Conservation (phyloP, 2,113 vertebrate species). For the Mus pahari region DNA sequence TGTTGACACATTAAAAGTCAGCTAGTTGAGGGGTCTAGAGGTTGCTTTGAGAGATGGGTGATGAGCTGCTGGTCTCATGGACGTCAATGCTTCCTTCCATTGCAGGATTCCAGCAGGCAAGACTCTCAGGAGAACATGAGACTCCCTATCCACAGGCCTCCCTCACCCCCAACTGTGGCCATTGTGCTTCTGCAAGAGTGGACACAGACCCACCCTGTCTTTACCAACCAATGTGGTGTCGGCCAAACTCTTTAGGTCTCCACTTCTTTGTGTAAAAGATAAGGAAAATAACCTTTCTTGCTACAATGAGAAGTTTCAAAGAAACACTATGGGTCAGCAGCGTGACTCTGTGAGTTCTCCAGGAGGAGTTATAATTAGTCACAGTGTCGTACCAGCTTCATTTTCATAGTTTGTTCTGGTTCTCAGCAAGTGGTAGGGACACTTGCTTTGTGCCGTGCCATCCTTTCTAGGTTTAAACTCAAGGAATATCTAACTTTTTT, state of each 20-base stretch:
- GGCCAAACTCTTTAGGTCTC: background rate
- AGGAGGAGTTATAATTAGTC: background rate
- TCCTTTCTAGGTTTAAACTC: background rate
- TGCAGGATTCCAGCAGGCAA: background rate
- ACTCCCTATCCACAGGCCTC: background rate
- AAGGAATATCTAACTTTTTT: slow-evolving; percentile 19
- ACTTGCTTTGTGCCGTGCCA: background rate
- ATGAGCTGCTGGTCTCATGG: background rate
- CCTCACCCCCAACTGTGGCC: fast-evolving
- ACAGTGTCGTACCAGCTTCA: background rate
- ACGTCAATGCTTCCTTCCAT: background rate
- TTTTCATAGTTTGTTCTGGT: background rate
- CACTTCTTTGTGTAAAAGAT: background rate
- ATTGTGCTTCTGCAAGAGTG: background rate
- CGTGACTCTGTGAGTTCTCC: background rate
- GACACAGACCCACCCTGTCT: background rate
- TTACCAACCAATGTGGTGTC: background rate
- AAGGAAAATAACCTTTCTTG: background rate
- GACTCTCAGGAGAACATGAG: background rate
- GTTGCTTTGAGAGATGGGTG: background rate
- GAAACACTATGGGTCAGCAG: background rate
- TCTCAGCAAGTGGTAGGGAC: background rate
- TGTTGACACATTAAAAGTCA: background rate
- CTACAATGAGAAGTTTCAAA: background rate
- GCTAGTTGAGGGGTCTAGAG: background rate